phyloP scores from a whole-genome alignment of 2,113 vertebrate species.

The Hippocampus barbouri region DNA sequence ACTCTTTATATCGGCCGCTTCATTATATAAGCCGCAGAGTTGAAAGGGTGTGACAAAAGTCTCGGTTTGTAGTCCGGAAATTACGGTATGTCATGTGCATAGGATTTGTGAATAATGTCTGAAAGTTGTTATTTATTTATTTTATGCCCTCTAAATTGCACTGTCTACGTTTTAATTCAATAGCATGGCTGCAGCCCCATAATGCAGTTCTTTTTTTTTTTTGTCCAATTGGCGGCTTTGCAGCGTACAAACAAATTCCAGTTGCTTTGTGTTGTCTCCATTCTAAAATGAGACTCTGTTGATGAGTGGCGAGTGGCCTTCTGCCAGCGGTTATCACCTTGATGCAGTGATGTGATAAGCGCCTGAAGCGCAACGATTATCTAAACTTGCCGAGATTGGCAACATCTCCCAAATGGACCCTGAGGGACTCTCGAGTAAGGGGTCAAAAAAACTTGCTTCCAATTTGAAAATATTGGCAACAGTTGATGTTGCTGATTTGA shows the following conservation, averaged over 20 bases:
- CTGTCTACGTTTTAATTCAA: too few relatives aligned
- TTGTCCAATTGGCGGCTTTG: neutral
- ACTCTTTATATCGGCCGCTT: too few relatives aligned
- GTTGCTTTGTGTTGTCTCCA: too few relatives aligned
- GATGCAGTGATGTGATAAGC: conserved; percentile 7
- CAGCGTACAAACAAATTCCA: neutral
- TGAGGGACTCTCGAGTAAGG: neutral
- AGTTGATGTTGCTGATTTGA: conserved; percentile 11
- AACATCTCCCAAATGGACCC: neutral
- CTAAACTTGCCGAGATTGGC: conserved; percentile 1
- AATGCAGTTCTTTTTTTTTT: neutral
- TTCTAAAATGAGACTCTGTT: neutral
- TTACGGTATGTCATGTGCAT: too few relatives aligned
- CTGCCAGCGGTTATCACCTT: neutral
- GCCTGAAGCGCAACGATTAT: neutral
- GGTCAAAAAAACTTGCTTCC: conserved; percentile 1
- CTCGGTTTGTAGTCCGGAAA: too few relatives aligned
- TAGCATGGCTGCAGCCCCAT: too few relatives aligned
- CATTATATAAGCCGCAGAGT: too few relatives aligned
- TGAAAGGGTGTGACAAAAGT: too few relatives aligned
- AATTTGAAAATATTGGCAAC: conserved; percentile 15
- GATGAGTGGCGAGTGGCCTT: neutral
- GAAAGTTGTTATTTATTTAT: too few relatives aligned
- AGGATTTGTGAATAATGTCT: too few relatives aligned
- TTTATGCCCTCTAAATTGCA: too few relatives aligned